Base-by-base conservation (phyloP, 2,888 invertebrate species). In the Gymnosoma rotundatum region DNA sequence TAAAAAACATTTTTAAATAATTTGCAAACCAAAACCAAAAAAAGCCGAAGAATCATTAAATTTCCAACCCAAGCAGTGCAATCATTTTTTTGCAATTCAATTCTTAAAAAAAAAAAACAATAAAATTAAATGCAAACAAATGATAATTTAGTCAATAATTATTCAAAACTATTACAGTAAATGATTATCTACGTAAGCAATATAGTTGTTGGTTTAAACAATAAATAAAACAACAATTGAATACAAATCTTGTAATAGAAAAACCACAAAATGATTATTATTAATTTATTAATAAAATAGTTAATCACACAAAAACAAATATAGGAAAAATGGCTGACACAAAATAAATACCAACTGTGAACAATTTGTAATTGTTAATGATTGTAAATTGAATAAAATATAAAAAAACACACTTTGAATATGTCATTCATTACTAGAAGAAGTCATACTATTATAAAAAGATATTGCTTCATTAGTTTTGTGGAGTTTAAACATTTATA, bases 281-380 rank as follows among this genome's bases (percentile, higher is more conserved):
- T 76, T 82, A 76, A 82, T 58, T 70, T 75, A 82, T 64, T 82
- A 82, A 82, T 82, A 82, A 82, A 78, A 78, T 73, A 75, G 74
- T 75, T 75, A 80, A 76, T 76, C 76, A 73, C 63, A 84, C 79
- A 79, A 79, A 66, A 79, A 75, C 79, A 79, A 79, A 75, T 66
- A 38, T 60, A 58, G 66, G 38, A 73, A 79, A 66, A 66, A 66
- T 72, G 79, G 52, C 54, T 60, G 52, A 52, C 75, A 56, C 38
- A 66, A 50, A 66, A 64, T 72, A 64, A 79, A 73, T 66, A 79
- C 79, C 70, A 79, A 75, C 70, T 79, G 75, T 83, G 79, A 83
- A 83, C 83, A 83, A 83, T 83, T 83, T 83, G 83, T 83, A 83
- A 83, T 83, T 83, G 70, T 76, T 83, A 83, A 83, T 83, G 64